Percentiles rank a stretch among this genome's conserved stretches.
Evolutionary conservation across 1,140 invertebrate genomes (phyloP).

Genomic region (Ceratina australensis): DNA sequence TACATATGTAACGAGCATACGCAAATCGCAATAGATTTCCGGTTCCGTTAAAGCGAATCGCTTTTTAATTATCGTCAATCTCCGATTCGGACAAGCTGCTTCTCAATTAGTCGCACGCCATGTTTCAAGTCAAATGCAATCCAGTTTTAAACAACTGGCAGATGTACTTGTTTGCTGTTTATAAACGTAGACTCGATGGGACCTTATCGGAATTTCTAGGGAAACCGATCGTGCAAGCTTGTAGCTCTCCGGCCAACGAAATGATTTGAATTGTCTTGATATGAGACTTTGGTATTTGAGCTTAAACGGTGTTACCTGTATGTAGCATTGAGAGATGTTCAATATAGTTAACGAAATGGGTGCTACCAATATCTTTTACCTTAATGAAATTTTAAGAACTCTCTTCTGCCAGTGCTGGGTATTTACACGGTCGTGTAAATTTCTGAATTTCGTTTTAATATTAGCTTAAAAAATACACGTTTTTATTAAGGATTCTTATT

Average conservation of each 20-base stretch:
- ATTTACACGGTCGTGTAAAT: no score
- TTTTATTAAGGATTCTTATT: not conserved
- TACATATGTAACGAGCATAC: not conserved
- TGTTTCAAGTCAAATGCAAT: not conserved
- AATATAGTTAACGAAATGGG: conserved; percentile 4
- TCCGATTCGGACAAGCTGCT: not conserved
- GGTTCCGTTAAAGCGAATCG: not conserved
- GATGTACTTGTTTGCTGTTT: conserved; percentile 16
- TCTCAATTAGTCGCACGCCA: not conserved
- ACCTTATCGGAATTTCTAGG: conserved; percentile 9
- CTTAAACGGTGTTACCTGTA: conserved; percentile 17
- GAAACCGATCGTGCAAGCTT: conserved; percentile 29
- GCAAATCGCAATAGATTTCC: conserved; percentile 14
- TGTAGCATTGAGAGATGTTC: not conserved
- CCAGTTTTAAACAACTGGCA: not conserved
- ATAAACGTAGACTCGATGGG: not conserved
- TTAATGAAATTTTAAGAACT: no score
- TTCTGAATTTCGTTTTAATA: not conserved
- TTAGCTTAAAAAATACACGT: not conserved
- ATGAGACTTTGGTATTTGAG: conserved; percentile 29
- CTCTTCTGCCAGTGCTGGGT: not conserved
- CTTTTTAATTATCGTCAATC: not conserved
- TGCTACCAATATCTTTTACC: conserved; percentile 3
- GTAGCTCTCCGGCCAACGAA: conserved; percentile 33
- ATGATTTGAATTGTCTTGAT: conserved; percentile 31